A percentile compares a stretch with the other conserved stretches of the same genome.
Conservation (phyloP, 92 coral and sea anemone genomes). For the Plumapathes pennacea region DNA sequence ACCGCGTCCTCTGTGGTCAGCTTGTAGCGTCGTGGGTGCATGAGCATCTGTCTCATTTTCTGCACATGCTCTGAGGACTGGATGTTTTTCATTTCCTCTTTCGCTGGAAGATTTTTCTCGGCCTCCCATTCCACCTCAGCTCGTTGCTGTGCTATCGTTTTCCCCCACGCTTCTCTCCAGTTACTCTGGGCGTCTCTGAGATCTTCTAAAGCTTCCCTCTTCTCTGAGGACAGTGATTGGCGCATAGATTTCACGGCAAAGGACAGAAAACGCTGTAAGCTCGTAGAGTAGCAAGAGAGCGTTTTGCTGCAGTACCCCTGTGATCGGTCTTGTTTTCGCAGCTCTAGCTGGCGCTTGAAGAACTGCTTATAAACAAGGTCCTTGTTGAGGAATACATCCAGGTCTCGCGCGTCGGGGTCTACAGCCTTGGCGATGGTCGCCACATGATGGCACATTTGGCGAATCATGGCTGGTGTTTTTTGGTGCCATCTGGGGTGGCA, state of each 20-base stretch:
- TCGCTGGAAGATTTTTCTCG: conserved; percentile 3
- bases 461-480: conserved; percentile 6
- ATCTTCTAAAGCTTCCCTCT: conserved; percentile 22
- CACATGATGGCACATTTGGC: conserved; percentile 8
- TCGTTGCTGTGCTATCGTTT: conserved; percentile 25
- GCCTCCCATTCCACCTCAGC: conserved; percentile 7
- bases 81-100: neutral
- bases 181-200: conserved; percentile 9
- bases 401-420: conserved; percentile 1
- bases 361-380: conserved; percentile 1
- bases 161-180: conserved; percentile 20
- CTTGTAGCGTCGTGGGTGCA: conserved; percentile 5
- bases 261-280: conserved; percentile 14
- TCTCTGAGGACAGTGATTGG: conserved; percentile 12
- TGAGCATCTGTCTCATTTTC: conserved; percentile 3
- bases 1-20: conserved; percentile 14
- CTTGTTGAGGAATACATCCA: conserved; percentile 3
- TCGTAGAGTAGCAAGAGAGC: conserved; percentile 8
- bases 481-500: conserved; percentile 7
- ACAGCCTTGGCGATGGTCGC: conserved; percentile 10
- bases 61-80: conserved; percentile 3
- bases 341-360: conserved; percentile 9
- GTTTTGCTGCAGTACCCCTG: conserved; percentile 11
- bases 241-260: conserved; percentile 3
- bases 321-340: conserved; percentile 13